Base-by-base conservation (phyloP, 2,797 vertebrate genomes). In the Steatocranus sp. region DNA sequence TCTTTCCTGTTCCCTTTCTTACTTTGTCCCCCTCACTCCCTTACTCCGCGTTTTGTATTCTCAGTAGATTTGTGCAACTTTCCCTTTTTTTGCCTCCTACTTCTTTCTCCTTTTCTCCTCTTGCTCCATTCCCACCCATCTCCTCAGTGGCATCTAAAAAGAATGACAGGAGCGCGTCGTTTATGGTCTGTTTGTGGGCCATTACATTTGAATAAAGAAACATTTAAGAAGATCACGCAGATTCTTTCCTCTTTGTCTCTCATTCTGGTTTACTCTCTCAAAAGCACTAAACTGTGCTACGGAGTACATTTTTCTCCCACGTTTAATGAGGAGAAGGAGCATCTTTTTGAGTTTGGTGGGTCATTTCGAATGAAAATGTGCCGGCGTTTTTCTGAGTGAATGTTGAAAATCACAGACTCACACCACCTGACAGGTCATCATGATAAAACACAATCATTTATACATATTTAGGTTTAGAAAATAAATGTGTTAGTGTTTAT, bases 171-270 rank as follows among this genome's bases (percentile, higher is more conserved):
- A 73, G 66, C 30, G 25, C 38, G 76, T 73, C 6, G 58, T 87
- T 89, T 82, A 61, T 83, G 25, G 63, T 83, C 80, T 89, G 73
- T 91, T 88, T 58, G 80, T 81, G 43, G 51, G 88, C 84, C 92
- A 56, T 87, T 79, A 78, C 53, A 77, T 91, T 92, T 93, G 83
- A 95, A 94, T 89, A 82, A 75, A 88, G 86, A 90, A 88, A 86
- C 82, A 88, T 89, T 91, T 91, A 91, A 86, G 81, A 54, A 76
- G 68, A 91, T 92, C 79, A 84, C 84, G 75, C 88, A 86, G 82
- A 80, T 90, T 90, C 70, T 84, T 80, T 63, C 51, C 20, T 80
- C 56, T 83, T 81, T 84, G 74, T 86, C 49, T 84, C 25, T 82
- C 32, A 30, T 51, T 85, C 17, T n/a, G 14, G 76, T 78, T 81